phyloP scores from a whole-genome alignment of 2,888 invertebrate genomes.

The Lobophora halterata region DNA sequence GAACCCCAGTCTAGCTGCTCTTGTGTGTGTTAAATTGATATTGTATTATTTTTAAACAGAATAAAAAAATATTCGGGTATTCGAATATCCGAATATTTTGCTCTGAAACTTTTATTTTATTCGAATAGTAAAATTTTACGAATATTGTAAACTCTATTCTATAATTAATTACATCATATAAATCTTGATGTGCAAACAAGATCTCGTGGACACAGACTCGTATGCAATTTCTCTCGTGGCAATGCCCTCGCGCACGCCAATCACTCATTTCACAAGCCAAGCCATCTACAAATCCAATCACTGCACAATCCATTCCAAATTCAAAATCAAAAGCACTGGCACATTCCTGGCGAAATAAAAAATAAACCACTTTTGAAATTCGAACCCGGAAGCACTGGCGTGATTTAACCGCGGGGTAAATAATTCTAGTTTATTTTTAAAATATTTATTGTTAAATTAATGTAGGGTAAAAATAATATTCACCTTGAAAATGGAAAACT shows the following conservation, averaged over 20 bases:
- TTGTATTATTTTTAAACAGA: no score
- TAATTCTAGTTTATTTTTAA: no score
- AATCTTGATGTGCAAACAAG: constrained; percentile 14
- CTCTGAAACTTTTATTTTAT: no score
- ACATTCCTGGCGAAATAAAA: constrained; percentile 3
- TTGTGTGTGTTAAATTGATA: no score
- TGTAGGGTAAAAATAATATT: constrained; percentile 45
- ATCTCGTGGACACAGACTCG: constrained; percentile 17
- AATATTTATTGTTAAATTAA: no score
- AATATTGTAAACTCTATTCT: background rate
- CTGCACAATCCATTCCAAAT: constrained; percentile 28
- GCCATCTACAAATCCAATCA: constrained; percentile 18
- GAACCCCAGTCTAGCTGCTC: no score
- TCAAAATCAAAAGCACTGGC: constrained; percentile 21
- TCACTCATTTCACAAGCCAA: constrained; percentile 11
- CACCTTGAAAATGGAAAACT: constrained; percentile 74
- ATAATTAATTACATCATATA: background rate
- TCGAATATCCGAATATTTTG: no score
- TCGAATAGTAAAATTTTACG: no score
- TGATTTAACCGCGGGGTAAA: no score
- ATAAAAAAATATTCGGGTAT: no score
- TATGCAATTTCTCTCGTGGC: constrained; percentile 29
- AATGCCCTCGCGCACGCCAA: constrained; percentile 24
- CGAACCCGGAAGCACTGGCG: background rate
- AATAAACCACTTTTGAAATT: constrained; percentile 17